A percentile compares a stretch with the other conserved stretches of the same genome.
Conservation (phyloP, 1,140 invertebrate species). For the Scaptomyza hsui region DNA sequence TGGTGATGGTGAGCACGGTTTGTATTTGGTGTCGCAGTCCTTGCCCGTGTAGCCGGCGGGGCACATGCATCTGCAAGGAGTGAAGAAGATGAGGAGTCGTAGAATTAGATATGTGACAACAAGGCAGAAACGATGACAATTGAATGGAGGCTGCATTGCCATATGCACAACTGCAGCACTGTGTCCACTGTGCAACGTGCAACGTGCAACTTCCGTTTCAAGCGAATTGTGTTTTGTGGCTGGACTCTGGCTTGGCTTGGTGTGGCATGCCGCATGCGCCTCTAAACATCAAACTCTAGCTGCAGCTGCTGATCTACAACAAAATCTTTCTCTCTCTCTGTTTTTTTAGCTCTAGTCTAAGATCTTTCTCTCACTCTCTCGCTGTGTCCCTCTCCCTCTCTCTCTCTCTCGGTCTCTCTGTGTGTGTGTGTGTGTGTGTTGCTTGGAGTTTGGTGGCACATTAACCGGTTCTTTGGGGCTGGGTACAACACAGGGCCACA, state of each 20-base stretch:
- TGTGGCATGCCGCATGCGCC: slow-evolving; percentile 40
- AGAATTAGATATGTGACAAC: slow-evolving; percentile 10
- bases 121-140: slow-evolving; percentile 37
- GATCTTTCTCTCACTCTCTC: background rate
- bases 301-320: slow-evolving; percentile 11
- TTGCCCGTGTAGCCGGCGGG: slow-evolving; percentile 94
- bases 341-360: background rate
- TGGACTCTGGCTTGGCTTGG: background rate
- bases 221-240: slow-evolving; percentile 35
- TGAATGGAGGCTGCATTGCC: slow-evolving; percentile 11
- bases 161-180: background rate
- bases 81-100: background rate
- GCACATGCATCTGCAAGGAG: slow-evolving; percentile 92
- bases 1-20: slow-evolving; percentile 95
- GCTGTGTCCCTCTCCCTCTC: background rate
- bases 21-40: slow-evolving; percentile 95
- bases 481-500: slow-evolving; percentile 40
- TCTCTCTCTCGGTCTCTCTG: slow-evolving; percentile 10
- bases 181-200: slow-evolving; percentile 23
- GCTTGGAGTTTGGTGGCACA: slow-evolving; percentile 19
- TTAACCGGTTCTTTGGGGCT: slow-evolving; percentile 50
- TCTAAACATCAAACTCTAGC: no score
- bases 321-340: slow-evolving; percentile 1
- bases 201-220: slow-evolving; percentile 47
- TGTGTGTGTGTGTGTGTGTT: no score